A percentile compares a stretch with the other conserved stretches of the same genome.
These are phyloP conservation scores for Campoletis raptor DNA, from an alignment of 2,888 invertebrate species.

Conservation along the genomic window DNA sequence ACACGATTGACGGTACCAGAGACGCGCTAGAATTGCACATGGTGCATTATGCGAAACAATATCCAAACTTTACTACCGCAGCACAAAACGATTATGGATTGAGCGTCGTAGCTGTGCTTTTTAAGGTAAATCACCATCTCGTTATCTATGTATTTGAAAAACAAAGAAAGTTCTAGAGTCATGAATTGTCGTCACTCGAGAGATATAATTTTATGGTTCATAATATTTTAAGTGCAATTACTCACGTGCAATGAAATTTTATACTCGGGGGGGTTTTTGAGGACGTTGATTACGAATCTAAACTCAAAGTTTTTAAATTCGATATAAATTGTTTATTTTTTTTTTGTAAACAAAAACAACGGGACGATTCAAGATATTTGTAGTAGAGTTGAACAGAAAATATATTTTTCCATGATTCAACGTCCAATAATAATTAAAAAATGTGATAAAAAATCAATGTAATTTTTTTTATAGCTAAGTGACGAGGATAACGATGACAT, in stretches of 20 bases:
- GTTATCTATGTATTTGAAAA: not conserved
- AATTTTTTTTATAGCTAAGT: slow-evolving; percentile 72
- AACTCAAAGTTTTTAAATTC: no score
- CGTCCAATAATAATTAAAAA: not conserved
- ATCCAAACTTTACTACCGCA: slow-evolving; percentile 86
- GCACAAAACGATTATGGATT: slow-evolving; percentile 86
- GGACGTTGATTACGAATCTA: not conserved
- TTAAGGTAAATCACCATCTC: slow-evolving; percentile 85
- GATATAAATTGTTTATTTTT: no score
- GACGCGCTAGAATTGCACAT: slow-evolving; percentile 89
- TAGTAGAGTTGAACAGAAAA: no score
- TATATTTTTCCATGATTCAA: not conserved
- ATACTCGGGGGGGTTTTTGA: not conserved
- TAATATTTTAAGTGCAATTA: not conserved
- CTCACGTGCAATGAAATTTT: no score
- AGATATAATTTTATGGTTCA: not conserved
- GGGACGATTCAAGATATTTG: no score
- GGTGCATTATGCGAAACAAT: slow-evolving; percentile 87
- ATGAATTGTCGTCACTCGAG: not conserved
- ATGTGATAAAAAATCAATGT: not conserved
- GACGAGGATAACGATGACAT: slow-evolving; percentile 76
- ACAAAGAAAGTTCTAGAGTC: not conserved
- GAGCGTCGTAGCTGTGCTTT: slow-evolving; percentile 88
- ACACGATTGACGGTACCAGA: slow-evolving; percentile 89
- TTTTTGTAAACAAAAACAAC: no score